Conservation (phyloP, 2,888 invertebrate species). For the Cetonia aurata region DNA sequence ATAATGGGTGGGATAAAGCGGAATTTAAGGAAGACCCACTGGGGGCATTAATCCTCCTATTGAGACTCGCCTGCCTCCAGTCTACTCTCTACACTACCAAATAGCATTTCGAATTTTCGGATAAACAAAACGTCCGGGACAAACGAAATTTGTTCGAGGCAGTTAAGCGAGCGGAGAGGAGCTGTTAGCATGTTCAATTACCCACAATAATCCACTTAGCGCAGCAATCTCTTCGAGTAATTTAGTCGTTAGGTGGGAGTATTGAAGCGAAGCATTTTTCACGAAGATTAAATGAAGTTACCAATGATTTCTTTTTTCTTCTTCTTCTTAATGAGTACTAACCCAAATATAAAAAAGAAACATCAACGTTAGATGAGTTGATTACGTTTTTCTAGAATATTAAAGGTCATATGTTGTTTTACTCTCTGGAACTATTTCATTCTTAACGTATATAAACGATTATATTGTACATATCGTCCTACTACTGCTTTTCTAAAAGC, state of each 20-base stretch:
- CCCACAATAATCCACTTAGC: constrained; percentile 29
- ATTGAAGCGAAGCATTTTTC: background rate
- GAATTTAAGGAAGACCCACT: constrained; percentile 3
- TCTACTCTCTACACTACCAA: background rate
- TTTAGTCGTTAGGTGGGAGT: constrained; percentile 4
- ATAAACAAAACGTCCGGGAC: constrained; percentile 1
- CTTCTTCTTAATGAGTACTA: too few relatives aligned
- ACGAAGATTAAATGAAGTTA: background rate
- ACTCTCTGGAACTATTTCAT: too few relatives aligned
- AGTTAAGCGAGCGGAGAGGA: constrained; percentile 1
- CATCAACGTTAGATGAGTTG: too few relatives aligned
- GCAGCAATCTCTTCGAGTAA: constrained; percentile 20
- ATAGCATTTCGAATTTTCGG: constrained; percentile 15
- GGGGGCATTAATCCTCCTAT: background rate
- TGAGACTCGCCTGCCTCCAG: background rate
- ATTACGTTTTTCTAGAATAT: too few relatives aligned
- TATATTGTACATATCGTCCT: too few relatives aligned
- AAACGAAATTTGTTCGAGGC: constrained; percentile 5
- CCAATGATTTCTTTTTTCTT: background rate
- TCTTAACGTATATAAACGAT: too few relatives aligned
- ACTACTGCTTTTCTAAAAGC: too few relatives aligned
- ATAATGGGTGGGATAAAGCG: constrained; percentile 2
- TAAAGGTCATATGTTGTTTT: too few relatives aligned
- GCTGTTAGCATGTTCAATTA: constrained; percentile 25
- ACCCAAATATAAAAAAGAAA: too few relatives aligned